Conservation (phyloP, 1,140 invertebrate genomes). For the Macrobrachium nipponense region DNA sequence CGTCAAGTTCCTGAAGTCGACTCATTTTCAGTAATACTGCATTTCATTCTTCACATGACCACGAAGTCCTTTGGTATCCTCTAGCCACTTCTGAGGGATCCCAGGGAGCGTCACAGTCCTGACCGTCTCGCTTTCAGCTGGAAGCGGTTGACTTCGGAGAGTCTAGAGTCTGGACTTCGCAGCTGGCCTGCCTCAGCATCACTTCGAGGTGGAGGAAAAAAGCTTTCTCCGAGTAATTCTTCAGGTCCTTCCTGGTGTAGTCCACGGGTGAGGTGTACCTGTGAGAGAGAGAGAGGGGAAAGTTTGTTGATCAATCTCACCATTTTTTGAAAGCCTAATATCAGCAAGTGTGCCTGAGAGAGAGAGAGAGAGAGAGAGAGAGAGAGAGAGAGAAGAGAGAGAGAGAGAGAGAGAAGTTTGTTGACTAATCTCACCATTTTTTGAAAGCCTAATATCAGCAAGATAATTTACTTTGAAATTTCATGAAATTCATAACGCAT, state of each 20-base stretch:
- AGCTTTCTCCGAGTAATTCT: constrained; percentile 46
- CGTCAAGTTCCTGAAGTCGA: too few species aligned
- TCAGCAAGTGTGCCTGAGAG: constrained; percentile 22
- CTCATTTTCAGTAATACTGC: too few species aligned
- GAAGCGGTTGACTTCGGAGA: too few species aligned
- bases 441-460: not conserved
- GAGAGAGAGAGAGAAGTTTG: not conserved
- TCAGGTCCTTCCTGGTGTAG: constrained; percentile 35
- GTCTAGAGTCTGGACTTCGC: too few species aligned
- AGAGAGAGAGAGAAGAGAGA: not conserved
- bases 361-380: not conserved
- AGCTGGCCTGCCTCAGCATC: not conserved
- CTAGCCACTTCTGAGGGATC: too few species aligned
- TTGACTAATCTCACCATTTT: not conserved
- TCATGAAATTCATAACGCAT: not conserved
- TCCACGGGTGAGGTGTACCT: constrained; percentile 53
- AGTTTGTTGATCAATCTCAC: not conserved
- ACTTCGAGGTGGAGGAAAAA: constrained; percentile 43
- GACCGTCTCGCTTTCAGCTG: too few species aligned
- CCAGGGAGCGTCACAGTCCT: too few species aligned
- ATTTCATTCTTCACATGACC: too few species aligned
- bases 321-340: not conserved
- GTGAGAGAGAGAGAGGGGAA: not conserved
- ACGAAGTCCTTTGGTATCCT: too few species aligned
- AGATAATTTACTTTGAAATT: not conserved